Base-by-base conservation (phyloP, 1,140 invertebrate genomes). In the Hyles vespertilio region DNA sequence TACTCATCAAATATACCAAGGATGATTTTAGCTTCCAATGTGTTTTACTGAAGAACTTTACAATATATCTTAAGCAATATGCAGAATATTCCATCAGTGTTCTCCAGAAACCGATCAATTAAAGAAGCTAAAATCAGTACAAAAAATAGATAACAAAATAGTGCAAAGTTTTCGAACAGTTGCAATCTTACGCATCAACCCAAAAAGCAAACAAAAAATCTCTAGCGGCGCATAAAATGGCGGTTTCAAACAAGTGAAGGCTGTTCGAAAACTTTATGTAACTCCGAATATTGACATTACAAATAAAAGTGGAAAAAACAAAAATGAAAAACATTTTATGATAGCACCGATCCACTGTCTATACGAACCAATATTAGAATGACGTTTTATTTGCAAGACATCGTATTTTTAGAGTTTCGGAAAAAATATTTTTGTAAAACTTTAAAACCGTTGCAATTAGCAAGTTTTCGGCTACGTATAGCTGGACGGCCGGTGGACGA, bases 181-280 rank as follows among this genome's bases (percentile, higher is more conserved):
- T 78, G 81, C 81, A 81, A 63, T 69, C 69, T 64, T 64, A 75
- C 65, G 81, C 77, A 89, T 81, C 68, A 79, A 67, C 69, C 65
- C 69, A 77, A 84, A 11, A 76, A 81, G 70, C 70, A 74, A 74
- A 78, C 69, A 67, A 63, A 69, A 66, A 56, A 73, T 58, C 55
- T 73, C 56, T 76, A 77, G 74, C 74, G 72, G 69, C 59, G 71
- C 55, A 59, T 34, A 80, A 81, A 81, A 87, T 86, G 79, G 88
- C 91, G 90, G 90, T 89, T 86, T 81, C 87, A 89, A 86, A 87
- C 82, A 88, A 56, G 84, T 91, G 91, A 91, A 91, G 92, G 91
- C 92, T 91, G 92, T 93, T 93, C 92, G 92, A 92, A 92, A 93
- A 92, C 92, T 92, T 92, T 92, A 89, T 77, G 67, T 70, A 77